These are phyloP conservation scores for Venustaconcha ellipsiformis DNA, from an alignment of 1,140 invertebrate genomes.

Conservation along the genomic window DNA sequence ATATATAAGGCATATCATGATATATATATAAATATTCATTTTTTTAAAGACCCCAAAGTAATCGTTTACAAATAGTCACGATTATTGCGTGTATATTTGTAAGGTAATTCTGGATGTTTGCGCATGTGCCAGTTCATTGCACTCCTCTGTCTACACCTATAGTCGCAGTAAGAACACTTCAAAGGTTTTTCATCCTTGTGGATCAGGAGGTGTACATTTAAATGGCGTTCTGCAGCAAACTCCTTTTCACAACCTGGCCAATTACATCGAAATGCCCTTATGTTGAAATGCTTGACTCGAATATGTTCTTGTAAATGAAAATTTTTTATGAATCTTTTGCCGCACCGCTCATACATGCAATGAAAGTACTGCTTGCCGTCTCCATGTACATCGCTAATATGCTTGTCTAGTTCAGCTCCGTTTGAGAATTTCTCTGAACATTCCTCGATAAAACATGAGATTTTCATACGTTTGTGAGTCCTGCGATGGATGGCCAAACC, in stretches of 20 bases:
- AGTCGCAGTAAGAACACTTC: conserved; percentile 76
- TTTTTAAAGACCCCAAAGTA: no score
- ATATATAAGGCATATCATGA: no score
- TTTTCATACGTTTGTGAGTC: conserved; percentile 10
- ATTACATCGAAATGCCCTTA: conserved; percentile 48
- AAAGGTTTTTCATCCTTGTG: conserved; percentile 88
- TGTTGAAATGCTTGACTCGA: conserved; percentile 44
- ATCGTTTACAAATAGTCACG: no score
- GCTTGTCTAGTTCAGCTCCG: conserved; percentile 30
- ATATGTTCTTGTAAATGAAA: conserved; percentile 51
- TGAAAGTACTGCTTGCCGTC: conserved; percentile 32
- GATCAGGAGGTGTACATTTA: conserved; percentile 83
- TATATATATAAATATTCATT: no score
- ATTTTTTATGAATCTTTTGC: conserved; percentile 44
- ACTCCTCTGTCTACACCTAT: conserved; percentile 60
- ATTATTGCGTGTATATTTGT: conserved; percentile 24
- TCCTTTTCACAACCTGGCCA: conserved; percentile 53
- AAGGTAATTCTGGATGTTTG: conserved; percentile 60
- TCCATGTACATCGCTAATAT: conserved; percentile 35
- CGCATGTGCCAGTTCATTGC: conserved; percentile 63
- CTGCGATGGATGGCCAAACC: conserved; percentile 16
- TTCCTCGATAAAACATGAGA: conserved; percentile 29
- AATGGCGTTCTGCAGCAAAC: conserved; percentile 57
- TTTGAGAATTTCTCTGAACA: conserved; percentile 37
- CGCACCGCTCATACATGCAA: conserved; percentile 49